Percentiles rank a stretch among this genome's conserved stretches.
Evolutionary conservation across 2,113 vertebrate genomes (phyloP).

Genomic region (Phaethon lepturus): DNA sequence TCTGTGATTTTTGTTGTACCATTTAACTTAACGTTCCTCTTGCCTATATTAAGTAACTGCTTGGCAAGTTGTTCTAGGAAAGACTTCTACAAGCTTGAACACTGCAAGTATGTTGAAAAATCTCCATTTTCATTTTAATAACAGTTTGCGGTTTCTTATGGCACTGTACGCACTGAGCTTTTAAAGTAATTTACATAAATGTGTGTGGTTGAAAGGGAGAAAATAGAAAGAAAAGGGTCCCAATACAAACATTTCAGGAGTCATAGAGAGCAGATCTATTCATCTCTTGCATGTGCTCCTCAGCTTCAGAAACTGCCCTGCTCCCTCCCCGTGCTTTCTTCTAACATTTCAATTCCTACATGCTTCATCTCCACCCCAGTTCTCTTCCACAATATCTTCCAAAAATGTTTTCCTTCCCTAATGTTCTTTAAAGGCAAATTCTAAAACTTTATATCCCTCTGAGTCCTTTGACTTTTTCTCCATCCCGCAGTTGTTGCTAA

Average conservation of each 20-base stretch:
- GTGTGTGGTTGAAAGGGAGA: not conserved
- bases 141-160: not conserved
- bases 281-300: accelerated
- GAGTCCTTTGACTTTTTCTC: not conserved
- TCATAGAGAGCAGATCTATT: not conserved
- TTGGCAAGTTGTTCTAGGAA: not conserved
- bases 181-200: not conserved
- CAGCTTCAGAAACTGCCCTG: not conserved
- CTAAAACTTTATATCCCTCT: not conserved
- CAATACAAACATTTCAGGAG: not conserved
- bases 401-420: not conserved
- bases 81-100: not conserved
- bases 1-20: not conserved
- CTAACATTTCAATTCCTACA: not conserved
- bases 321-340: not conserved
- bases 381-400: not conserved
- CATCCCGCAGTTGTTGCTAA: not conserved
- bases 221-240: not conserved
- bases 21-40: not conserved
- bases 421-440: not conserved
- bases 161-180: not conserved
- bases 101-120: not conserved
- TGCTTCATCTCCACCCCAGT: not conserved
- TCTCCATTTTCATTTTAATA: not conserved
- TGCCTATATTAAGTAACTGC: not conserved